Conservation (phyloP, 1,140 invertebrate genomes). For the Drosophila busckii region DNA sequence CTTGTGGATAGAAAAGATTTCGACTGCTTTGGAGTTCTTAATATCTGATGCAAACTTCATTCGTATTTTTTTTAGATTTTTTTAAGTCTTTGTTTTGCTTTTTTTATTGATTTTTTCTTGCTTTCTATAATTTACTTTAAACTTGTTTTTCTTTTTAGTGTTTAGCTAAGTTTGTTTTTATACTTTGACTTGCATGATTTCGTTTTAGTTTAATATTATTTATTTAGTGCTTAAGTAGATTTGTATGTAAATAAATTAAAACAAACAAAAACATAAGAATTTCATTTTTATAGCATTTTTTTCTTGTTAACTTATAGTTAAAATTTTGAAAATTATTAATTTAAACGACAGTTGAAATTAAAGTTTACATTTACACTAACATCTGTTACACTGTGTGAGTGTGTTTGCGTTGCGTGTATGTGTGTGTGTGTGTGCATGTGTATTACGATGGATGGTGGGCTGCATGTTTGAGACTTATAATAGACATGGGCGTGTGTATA, state of each 20-base stretch:
- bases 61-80: conserved; percentile 52
- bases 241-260: conserved; percentile 44
- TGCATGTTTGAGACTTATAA: conserved; percentile 58
- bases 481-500: conserved; percentile 29
- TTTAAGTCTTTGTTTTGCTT: conserved; percentile 79
- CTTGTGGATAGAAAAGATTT: too few relatives aligned
- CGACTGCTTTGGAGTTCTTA: conserved; percentile 36
- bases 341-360: conserved; percentile 59
- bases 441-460: conserved; percentile 33
- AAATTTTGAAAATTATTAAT: conserved; percentile 46
- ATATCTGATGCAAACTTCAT: conserved; percentile 28
- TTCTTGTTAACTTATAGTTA: conserved; percentile 43
- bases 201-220: conserved; percentile 39
- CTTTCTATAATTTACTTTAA: conserved; percentile 5
- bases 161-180: conserved; percentile 53
- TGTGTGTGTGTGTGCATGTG: conserved; percentile 2
- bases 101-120: conserved; percentile 67
- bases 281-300: conserved; percentile 26
- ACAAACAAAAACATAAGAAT: conserved; percentile 57
- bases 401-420: conserved; percentile 8
- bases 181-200: conserved; percentile 31
- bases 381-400: conserved; percentile 39
- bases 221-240: conserved; percentile 54
- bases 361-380: conserved; percentile 63
- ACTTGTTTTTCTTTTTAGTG: conserved; percentile 40